Evolutionary conservation across 1,140 invertebrate species (phyloP), one percentile per base, ranked within the genome.

Genomic region (Nasonia vitripennis): DNA sequence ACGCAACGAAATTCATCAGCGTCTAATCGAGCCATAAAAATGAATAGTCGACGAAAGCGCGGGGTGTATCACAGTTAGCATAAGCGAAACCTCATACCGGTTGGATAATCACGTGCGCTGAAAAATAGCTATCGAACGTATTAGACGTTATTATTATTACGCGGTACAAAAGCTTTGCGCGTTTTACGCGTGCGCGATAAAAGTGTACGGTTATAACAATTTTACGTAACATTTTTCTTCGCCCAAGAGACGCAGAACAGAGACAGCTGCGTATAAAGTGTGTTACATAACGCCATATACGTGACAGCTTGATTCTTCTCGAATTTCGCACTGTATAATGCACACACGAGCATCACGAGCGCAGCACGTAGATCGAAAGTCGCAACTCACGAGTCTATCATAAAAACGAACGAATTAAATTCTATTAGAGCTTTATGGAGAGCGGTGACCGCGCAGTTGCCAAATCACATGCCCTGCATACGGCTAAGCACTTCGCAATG

Each of bases 181-280:
- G 34, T 17, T 12, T 74, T 12, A n/a, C 45, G 27, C 75, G 45
- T 78, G 45, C 12, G 41, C 20, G 14, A 74, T 20, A 80, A 68
- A 80, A 67, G 37, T 20, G 23, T 67, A 80, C 55, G 78, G 80
- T 51, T 81, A 83, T 83, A 83, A 78, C 55, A 55, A 77, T 45
- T 77, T 83, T 77, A 78, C 82, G 82, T 78, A 83, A 83, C 55
- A 41, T 70, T 78, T 55, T 83, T 83, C 37, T 83, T 83, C 9
- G 9, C 78, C 67, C 82, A 27, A 27, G 75, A 62, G 23, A 82
- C 7, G 41, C 23, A 67, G 12, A 82, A 31, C 20, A 9, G 80
- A 73, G 20, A 73, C 68, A 31, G 31, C 51, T 37, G 48, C 20
- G 79, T 81, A 81, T 71, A 71, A 71, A 81, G 37, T 31, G 37